phyloP scores from a whole-genome alignment of 1,140 invertebrate species.

The Heliconius himera region DNA sequence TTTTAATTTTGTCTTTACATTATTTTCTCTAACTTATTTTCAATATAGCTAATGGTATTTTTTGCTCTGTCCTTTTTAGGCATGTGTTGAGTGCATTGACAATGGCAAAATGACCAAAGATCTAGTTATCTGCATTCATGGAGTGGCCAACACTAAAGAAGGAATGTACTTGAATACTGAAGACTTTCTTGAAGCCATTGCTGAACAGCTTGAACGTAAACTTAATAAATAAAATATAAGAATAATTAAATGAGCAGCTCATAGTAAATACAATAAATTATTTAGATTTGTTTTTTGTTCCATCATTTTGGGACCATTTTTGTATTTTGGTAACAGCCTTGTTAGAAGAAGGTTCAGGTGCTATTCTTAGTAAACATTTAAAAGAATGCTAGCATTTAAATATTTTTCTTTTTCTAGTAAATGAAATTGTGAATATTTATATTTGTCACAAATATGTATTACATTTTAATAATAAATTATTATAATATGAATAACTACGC shows the following conservation, averaged over 20 bases:
- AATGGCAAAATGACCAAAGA: conserved; percentile 96
- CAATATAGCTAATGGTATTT: not conserved
- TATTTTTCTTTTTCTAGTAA: not conserved
- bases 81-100: conserved; percentile 94
- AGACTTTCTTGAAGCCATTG: conserved; percentile 92
- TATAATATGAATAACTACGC: not conserved
- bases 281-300: not conserved
- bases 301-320: conserved; percentile 14
- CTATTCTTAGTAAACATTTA: conserved; percentile 16
- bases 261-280: not conserved
- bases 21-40: not conserved
- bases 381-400: not conserved
- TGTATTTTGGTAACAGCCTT: not conserved
- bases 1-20: no score
- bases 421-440: not conserved
- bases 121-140: conserved; percentile 93
- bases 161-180: conserved; percentile 92
- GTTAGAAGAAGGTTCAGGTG: conserved; percentile 3
- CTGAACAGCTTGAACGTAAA: conserved; percentile 86
- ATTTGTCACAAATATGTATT: not conserved
- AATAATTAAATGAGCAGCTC: not conserved
- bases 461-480: not conserved
- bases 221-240: conserved; percentile 60
- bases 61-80: conserved; percentile 62
- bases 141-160: conserved; percentile 87